Conservation (phyloP, 2,888 invertebrate genomes). For the Drosophila suboccidentalis region DNA sequence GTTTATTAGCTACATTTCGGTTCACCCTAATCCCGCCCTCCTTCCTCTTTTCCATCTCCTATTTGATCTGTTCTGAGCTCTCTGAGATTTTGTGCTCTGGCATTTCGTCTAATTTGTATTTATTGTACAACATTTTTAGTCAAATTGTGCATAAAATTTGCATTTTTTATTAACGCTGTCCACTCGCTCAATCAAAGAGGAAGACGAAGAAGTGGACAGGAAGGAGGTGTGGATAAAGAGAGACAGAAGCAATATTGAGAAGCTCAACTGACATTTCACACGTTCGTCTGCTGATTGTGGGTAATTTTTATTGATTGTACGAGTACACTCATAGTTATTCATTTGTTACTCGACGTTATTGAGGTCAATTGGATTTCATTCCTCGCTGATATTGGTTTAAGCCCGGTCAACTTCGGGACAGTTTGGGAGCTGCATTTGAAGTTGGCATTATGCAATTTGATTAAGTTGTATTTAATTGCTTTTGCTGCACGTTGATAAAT, state of each 20-base stretch:
- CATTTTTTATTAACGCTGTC: constrained; percentile 67
- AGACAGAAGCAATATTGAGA: background rate
- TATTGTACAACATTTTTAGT: constrained; percentile 65
- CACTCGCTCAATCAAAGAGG: background rate
- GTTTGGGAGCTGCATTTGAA: constrained; percentile 57
- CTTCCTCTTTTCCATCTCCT: too few species aligned
- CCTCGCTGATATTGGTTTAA: constrained; percentile 14
- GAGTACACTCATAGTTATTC: constrained; percentile 20
- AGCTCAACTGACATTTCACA: constrained; percentile 25
- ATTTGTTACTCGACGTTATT: constrained; percentile 29
- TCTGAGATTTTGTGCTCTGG: constrained; percentile 33
- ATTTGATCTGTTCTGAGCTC: constrained; percentile 11
- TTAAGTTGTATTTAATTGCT: constrained; percentile 76
- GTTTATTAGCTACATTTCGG: constrained; percentile 20
- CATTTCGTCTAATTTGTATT: constrained; percentile 78
- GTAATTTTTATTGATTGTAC: constrained; percentile 65
- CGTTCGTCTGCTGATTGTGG: constrained; percentile 39
- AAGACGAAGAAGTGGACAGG: background rate
- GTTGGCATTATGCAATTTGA: constrained; percentile 73
- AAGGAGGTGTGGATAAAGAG: background rate
- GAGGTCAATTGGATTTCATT: constrained; percentile 62
- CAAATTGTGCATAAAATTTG: constrained; percentile 77
- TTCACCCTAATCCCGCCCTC: constrained; percentile 37
- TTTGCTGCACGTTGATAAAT: constrained; percentile 65
- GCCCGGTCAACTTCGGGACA: background rate